Evolutionary conservation across 2,797 vertebrate genomes (phyloP).

Genomic region (Chiropotes sagulatus): DNA sequence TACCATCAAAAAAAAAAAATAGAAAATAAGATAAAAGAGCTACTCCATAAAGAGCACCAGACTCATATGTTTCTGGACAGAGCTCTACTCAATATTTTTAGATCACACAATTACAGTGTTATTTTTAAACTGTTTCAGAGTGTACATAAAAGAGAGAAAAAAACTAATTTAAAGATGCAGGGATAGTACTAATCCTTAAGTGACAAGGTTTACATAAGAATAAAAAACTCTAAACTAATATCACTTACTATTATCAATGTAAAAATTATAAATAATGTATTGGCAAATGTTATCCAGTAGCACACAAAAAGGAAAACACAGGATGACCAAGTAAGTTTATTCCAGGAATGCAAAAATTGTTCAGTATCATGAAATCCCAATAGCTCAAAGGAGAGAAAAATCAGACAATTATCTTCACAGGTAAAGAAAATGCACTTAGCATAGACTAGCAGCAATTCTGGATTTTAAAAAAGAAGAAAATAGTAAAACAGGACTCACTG

Average conservation of each 20-base stretch:
- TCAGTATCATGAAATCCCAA: neutral
- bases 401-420: neutral
- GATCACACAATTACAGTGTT: neutral
- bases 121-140: neutral
- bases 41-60: neutral
- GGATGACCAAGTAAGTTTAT: neutral
- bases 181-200: neutral
- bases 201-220: neutral
- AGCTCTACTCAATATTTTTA: neutral
- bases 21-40: neutral
- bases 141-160: neutral
- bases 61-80: neutral
- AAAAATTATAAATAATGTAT: neutral
- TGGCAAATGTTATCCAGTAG: neutral
- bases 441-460: neutral
- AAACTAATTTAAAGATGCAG: neutral
- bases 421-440: neutral
- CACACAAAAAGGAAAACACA: neutral
- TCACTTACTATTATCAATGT: neutral
- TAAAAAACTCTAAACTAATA: neutral
- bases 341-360: neutral
- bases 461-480: conserved; percentile 5
- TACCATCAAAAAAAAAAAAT: neutral
- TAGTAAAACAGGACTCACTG: neutral
- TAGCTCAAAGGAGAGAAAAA: neutral